These are phyloP conservation scores for Polyommatus icarus DNA, from an alignment of 2,888 invertebrate species.

Conservation along the genomic window DNA sequence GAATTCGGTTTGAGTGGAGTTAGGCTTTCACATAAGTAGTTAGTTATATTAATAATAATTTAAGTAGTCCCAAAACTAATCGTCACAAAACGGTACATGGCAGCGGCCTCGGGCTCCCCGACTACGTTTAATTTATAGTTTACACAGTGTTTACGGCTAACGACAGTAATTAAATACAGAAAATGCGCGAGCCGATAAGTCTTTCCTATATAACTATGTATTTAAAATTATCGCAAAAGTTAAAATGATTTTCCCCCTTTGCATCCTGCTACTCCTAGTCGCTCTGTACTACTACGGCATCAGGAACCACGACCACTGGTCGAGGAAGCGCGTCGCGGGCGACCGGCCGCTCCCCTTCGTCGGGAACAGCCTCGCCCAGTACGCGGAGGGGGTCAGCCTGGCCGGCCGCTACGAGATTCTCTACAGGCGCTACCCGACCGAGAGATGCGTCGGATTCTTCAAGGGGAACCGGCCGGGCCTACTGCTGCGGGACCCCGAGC, in stretches of 20 bases:
- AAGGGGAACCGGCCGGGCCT: conserved; percentile 57
- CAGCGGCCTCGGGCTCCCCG: background rate
- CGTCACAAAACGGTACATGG: background rate
- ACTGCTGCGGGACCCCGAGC: conserved; percentile 57
- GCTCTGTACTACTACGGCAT: conserved; percentile 37
- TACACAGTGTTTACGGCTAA: background rate
- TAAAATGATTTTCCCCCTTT: background rate
- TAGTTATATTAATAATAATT: no score
- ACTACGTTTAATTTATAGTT: background rate
- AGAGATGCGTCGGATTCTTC: conserved; percentile 60
- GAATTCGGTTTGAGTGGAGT: no score
- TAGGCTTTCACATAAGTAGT: no score
- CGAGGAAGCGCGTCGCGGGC: conserved; percentile 35
- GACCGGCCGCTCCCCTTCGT: conserved; percentile 37
- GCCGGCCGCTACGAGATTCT: conserved; percentile 24
- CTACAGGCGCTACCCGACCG: background rate
- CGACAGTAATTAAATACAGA: background rate
- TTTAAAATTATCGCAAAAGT: background rate
- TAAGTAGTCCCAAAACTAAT: background rate
- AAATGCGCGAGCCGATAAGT: background rate
- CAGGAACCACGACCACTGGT: conserved; percentile 38
- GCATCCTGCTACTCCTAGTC: background rate
- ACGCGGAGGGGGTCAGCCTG: conserved; percentile 36
- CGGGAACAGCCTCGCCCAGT: conserved; percentile 36
- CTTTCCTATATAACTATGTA: background rate